Conservation (phyloP, 2,888 invertebrate genomes). For the Thymelicus sylvestris region DNA sequence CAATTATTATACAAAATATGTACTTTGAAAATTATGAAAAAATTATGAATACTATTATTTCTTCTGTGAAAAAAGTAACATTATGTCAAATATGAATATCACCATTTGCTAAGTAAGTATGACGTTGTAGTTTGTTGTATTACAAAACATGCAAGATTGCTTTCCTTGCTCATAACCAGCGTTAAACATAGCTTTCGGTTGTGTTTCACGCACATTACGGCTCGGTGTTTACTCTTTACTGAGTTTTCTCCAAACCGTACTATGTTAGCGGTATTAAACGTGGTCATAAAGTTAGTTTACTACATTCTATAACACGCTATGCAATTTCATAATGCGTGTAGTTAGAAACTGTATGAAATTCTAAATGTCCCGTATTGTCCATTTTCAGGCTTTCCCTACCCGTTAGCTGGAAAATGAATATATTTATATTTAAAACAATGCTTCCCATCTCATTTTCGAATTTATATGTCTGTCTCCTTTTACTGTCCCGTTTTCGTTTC, state of each 20-base stretch:
- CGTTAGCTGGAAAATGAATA: too few relatives aligned
- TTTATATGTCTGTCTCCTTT: too few relatives aligned
- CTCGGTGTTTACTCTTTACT: not conserved
- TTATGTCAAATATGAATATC: not conserved
- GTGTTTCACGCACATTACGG: constrained; percentile 26
- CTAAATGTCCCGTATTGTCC: not conserved
- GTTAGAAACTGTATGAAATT: constrained; percentile 20
- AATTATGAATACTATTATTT: too few relatives aligned
- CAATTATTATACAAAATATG: not conserved
- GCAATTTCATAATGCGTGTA: constrained; percentile 11
- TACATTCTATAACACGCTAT: constrained; percentile 16
- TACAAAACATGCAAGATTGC: constrained; percentile 23
- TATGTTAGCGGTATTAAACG: constrained; percentile 51
- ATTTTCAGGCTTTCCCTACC: too few relatives aligned
- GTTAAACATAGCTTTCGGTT: constrained; percentile 18
- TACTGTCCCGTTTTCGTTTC: too few relatives aligned
- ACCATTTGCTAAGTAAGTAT: constrained; percentile 9
- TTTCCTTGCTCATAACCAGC: constrained; percentile 24
- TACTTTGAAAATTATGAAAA: not conserved
- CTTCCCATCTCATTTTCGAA: too few relatives aligned
- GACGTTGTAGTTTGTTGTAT: not conserved
- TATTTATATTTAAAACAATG: too few relatives aligned
- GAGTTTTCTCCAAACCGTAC: constrained; percentile 46
- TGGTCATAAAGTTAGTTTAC: constrained; percentile 26
- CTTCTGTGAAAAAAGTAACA: too few relatives aligned